These are phyloP conservation scores for Luperina nickerlii DNA, from an alignment of 2,888 invertebrate genomes.

Conservation along the genomic window DNA sequence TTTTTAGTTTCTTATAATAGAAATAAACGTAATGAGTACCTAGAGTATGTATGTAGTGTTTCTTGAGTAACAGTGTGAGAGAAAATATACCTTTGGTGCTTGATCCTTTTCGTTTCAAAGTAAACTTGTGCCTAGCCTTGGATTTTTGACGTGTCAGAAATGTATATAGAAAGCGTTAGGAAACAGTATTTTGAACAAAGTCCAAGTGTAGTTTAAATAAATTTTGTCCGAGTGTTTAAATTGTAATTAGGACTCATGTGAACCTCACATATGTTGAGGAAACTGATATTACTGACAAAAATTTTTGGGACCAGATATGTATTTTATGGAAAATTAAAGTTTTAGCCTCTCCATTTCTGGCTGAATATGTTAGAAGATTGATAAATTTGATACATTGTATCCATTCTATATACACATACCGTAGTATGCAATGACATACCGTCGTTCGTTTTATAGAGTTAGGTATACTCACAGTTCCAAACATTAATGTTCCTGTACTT, in stretches of 20 bases:
- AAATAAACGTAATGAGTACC: background rate
- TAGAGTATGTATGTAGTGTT: background rate
- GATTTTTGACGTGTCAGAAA: background rate
- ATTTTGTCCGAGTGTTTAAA: slow-evolving; percentile 19
- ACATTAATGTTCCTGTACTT: background rate
- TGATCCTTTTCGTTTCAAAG: background rate
- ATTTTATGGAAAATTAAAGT: background rate
- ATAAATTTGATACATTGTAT: background rate
- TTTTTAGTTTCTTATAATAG: background rate
- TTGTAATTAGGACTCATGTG: slow-evolving; percentile 26
- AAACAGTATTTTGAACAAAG: background rate
- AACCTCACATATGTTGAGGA: slow-evolving; percentile 21
- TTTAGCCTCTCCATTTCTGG: background rate
- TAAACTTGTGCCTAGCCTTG: no score
- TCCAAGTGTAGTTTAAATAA: slow-evolving; percentile 1
- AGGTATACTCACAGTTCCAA: background rate
- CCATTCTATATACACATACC: background rate
- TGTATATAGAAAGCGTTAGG: background rate
- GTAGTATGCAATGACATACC: background rate
- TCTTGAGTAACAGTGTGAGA: background rate
- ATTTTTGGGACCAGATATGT: slow-evolving; percentile 3
- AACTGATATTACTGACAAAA: slow-evolving; percentile 2
- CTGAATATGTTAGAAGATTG: background rate
- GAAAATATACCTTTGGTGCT: background rate
- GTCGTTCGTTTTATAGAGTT: background rate